Percentiles rank a stretch among this genome's conserved stretches.
phyloP scores from a whole-genome alignment of 2,113 vertebrate species.

The Antechinus flavipes region DNA sequence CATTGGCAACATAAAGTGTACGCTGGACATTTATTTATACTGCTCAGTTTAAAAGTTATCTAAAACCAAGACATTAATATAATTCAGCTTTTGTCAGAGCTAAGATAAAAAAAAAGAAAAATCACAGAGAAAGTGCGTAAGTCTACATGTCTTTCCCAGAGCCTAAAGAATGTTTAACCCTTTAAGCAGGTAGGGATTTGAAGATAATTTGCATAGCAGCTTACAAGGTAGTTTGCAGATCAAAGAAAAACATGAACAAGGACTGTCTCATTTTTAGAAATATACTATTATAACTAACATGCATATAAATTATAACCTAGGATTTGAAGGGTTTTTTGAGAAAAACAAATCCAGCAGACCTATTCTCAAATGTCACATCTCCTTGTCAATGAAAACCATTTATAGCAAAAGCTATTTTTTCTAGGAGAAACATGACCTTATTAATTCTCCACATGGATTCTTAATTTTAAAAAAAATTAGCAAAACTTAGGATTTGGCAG shows the following conservation, averaged over 20 bases:
- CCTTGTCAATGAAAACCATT: conserved; percentile 60
- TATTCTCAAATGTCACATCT: conserved; percentile 51
- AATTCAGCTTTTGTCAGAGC: conserved; percentile 50
- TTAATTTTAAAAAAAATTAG: conserved; percentile 3
- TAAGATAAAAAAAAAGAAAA: conserved; percentile 41
- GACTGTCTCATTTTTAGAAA: conserved; percentile 59
- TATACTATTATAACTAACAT: conserved; percentile 55
- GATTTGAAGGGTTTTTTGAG: conserved; percentile 52
- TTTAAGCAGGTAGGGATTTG: conserved; percentile 63
- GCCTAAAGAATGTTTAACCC: conserved; percentile 56
- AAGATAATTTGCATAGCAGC: conserved; percentile 77
- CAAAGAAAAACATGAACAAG: conserved; percentile 49
- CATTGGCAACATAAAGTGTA: conserved; percentile 27
- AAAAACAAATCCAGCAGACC: conserved; percentile 19
- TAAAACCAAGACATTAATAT: conserved; percentile 63
- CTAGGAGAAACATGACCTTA: conserved; percentile 44
- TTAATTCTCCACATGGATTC: conserved; percentile 67
- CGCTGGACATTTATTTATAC: conserved; percentile 68
- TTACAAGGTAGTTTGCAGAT: conserved; percentile 62
- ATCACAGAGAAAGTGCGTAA: conserved; percentile 71
- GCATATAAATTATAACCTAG: conserved; percentile 68
- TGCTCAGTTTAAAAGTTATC: conserved; percentile 45
- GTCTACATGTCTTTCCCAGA: conserved; percentile 73
- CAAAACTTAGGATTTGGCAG: conserved; percentile 66
- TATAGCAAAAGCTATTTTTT: conserved; percentile 47